phyloP scores from a whole-genome alignment of 2,113 vertebrate genomes.

The Vidua macroura region DNA sequence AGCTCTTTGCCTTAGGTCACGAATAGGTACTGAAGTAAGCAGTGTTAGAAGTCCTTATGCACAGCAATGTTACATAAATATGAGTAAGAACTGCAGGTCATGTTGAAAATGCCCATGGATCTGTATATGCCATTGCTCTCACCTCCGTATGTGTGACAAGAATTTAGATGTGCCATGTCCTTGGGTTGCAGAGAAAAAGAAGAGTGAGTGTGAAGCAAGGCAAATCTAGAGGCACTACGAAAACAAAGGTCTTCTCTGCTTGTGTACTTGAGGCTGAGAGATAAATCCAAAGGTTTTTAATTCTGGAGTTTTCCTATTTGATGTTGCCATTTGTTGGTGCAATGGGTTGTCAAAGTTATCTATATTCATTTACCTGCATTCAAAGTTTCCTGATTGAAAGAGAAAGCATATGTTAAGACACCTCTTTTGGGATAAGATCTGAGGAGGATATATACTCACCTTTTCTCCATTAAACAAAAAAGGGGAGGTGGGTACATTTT shows the following conservation, averaged over 20 bases:
- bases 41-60: background rate
- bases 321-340: background rate
- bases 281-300: background rate
- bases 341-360: background rate
- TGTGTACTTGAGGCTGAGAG: background rate
- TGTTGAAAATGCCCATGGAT: background rate
- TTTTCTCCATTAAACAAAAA: background rate
- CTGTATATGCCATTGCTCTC: background rate
- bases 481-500: background rate
- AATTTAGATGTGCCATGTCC: background rate
- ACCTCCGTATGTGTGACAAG: background rate
- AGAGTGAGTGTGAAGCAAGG: background rate
- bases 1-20: background rate
- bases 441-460: background rate
- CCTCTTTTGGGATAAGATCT: background rate
- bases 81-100: background rate
- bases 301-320: background rate
- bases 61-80: background rate
- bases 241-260: background rate
- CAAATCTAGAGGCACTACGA: background rate
- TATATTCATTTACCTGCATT: background rate
- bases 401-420: background rate
- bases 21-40: background rate
- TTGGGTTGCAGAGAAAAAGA: background rate
- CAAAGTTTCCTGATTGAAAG: background rate